Evolutionary conservation across 2,797 vertebrate genomes (phyloP), one percentile per base, ranked within the genome.

Genomic region (Siniperca undulata): DNA sequence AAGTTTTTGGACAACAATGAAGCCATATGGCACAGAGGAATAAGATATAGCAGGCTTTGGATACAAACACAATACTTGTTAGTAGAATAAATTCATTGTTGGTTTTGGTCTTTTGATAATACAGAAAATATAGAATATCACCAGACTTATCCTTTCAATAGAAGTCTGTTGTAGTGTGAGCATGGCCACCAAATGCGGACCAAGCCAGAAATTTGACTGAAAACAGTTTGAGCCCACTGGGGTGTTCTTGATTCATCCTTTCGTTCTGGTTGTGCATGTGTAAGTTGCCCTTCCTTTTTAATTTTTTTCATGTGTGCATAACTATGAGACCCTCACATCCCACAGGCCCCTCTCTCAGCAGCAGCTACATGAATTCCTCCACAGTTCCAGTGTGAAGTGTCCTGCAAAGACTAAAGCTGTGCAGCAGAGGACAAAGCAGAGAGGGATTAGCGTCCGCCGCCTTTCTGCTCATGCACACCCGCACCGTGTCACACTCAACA

Each of bases 351-450:
- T 55, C 77, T 67, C 38, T 66, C 24, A 82, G 86, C n/a, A 73
- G 75, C 65, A 24, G 75, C 82, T 64, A 68, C 65, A 83, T 80
- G 85, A 79, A 88, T 90, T 87, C 79, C 71, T 87, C 79, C 70
- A 44, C 83, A 85, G 81, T 56, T 86, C 70, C 83, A 80, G 66
- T 67, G 81, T 90, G 88, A 91, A 93, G 92, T 81, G 84, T 93
- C 88, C 89, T 83, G 89, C 83, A 82, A 83, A 92, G 71, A 84
- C 85, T 48, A 56, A 83, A 86, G 82, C 83, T 77, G 78, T 68
- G 83, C 88, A 83, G 90, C 77, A 62, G 87, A 93, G 91, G 94
- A 95, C 91, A 93, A 92, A 94, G 89, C 88, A 68, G 72, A 89
- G 86, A 77, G 83, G 91, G 92, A 94, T 94, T 91, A 93, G 69